Base-by-base conservation (phyloP, 2,113 vertebrate species). In the Nestor notabilis region DNA sequence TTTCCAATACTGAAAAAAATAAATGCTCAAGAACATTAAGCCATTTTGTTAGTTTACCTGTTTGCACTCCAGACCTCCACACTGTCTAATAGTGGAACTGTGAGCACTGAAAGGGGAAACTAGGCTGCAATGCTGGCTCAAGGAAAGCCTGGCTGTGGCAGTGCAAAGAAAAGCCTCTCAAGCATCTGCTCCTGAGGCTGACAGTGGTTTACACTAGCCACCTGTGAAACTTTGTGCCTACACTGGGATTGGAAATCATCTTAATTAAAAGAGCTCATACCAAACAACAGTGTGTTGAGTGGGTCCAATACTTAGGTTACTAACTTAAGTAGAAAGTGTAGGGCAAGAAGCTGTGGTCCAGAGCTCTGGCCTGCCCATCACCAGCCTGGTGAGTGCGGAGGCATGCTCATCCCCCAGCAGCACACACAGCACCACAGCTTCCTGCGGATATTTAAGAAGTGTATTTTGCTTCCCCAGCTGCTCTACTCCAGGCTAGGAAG, bases 241-340 rank as follows among this genome's bases (percentile, higher is more conserved):
- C 5, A 2, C n/a, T 1, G 5, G 56, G 15, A 7, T 6, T 76
- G 13, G 52, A 56, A 89, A 65, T 25, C 4, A 7, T 5, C 29
- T 33, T 29, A 13, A 43, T 33, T 58, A 25, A 8, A 65, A 53
- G 41, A 75, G 28, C 21, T 11, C 50, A 39, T 50, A 33, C 4
- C 17, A 35, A 55, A 27, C 17, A 63, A 9, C 8, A 10, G 6
- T 0, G 15, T 9, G 64, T 27, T 52, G 35, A 23, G 23, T 5
- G 33, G 14, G 7, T 69, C 39, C 1, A 1, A 31, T 5, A 33
- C 55, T 58, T 58, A n/a, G 20, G 20, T n/a, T 58, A 58, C 33
- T n/a, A n/a, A 68, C 20, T n/a, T 0, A 20, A 37, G 18, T 0
- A 5, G 28, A 6, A 70, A 19, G 50, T 0, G 7, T 58, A 43